Conservation (phyloP, 2,113 vertebrate genomes). For the Rhinichthys klamathensis region DNA sequence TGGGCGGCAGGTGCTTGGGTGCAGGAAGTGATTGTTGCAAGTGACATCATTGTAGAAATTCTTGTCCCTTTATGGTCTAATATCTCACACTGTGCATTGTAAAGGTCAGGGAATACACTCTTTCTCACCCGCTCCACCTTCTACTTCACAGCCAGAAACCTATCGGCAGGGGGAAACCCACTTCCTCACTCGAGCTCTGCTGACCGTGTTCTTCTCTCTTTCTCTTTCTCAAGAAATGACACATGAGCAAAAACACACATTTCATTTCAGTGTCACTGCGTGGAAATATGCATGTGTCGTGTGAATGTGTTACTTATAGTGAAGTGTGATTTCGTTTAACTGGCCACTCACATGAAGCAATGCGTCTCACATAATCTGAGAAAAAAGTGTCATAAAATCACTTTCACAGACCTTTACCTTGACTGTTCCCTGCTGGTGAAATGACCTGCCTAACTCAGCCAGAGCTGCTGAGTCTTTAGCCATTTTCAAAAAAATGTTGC, state of each 20-base stretch:
- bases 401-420: too few relatives aligned
- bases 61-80: background rate
- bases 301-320: background rate
- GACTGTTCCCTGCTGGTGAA: too few relatives aligned
- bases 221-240: background rate
- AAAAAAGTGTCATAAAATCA: too few relatives aligned
- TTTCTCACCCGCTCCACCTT: background rate
- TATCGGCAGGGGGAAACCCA: conserved; percentile 38
- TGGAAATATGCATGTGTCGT: background rate
- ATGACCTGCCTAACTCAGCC: too few relatives aligned
- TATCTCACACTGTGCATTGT: background rate
- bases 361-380: background rate
- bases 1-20: too few relatives aligned
- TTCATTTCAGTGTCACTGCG: background rate
- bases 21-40: background rate
- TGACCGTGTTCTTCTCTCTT: background rate
- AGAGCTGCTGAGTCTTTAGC: too few relatives aligned
- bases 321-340: background rate
- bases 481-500: too few relatives aligned
- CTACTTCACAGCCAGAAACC: background rate
- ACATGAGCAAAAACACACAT: background rate
- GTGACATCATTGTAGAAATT: background rate
- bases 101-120: conserved; percentile 44
- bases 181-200: conserved; percentile 14
- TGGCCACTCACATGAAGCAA: background rate